Evolutionary conservation across 1,140 invertebrate species (phyloP).

Genomic region (Cydia amplana): DNA sequence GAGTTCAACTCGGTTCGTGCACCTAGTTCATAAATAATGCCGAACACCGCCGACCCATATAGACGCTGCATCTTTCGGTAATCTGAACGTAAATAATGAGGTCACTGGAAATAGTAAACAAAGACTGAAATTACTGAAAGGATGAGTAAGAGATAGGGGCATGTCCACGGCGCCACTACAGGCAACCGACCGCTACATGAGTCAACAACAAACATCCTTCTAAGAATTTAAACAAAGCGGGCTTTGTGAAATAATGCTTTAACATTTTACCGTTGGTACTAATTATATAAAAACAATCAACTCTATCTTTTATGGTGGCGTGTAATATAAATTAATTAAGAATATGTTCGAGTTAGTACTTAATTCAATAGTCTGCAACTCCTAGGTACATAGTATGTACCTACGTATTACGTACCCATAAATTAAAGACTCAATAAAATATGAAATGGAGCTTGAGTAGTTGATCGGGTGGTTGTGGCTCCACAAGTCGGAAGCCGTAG

Average conservation of each 20-base stretch:
- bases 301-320: no score
- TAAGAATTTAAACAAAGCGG: slow-evolving; percentile 13
- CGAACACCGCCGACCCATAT: not conserved
- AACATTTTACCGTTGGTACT: not conserved
- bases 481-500: slow-evolving; percentile 1
- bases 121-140: slow-evolving; percentile 42
- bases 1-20: slow-evolving; percentile 47
- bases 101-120: slow-evolving; percentile 40
- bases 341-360: no score
- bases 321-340: not conserved
- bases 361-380: no score
- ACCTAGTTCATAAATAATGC: slow-evolving; percentile 43
- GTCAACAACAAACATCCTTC: slow-evolving; percentile 23
- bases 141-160: slow-evolving; percentile 40
- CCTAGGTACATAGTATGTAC: no score
- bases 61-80: slow-evolving; percentile 1
- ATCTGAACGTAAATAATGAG: not conserved
- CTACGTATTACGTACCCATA: not conserved
- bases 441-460: not conserved
- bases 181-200: slow-evolving; percentile 12
- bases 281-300: no score
- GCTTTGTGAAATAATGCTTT: not conserved
- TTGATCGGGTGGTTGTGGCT: not conserved
- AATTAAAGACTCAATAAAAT: not conserved
- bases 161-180: slow-evolving; percentile 9